Conservation (phyloP, 2,888 invertebrate species). For the Cheilosia vernalis region DNA sequence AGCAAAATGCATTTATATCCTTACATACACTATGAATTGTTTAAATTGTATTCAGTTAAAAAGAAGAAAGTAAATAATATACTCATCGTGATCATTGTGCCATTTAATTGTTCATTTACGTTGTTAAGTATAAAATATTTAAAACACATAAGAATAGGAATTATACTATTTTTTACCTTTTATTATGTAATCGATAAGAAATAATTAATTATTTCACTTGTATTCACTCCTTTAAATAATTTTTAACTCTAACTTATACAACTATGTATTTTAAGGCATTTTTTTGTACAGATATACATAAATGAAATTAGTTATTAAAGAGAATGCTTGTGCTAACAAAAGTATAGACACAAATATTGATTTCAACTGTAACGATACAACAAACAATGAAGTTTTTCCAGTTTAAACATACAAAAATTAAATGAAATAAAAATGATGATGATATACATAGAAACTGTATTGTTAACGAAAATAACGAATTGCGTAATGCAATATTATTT, state of each 20-base stretch:
- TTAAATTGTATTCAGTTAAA: neutral
- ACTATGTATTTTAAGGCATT: constrained; percentile 61
- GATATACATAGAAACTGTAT: neutral
- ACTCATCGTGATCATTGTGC: constrained; percentile 73
- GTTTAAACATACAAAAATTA: constrained; percentile 29
- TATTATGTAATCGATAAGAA: constrained; percentile 56
- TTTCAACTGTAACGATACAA: constrained; percentile 57
- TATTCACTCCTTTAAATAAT: constrained; percentile 48
- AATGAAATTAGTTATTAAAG: constrained; percentile 25
- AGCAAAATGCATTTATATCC: neutral
- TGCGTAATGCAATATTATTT: constrained; percentile 19
- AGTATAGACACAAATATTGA: constrained; percentile 48
- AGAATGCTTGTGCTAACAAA: constrained; percentile 65
- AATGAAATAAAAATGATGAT: constrained; percentile 1
- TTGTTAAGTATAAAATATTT: constrained; percentile 27
- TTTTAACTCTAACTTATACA: constrained; percentile 61
- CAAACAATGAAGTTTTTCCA: constrained; percentile 56
- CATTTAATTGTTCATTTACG: constrained; percentile 71
- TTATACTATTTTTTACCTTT: constrained; percentile 44
- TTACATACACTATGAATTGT: neutral
- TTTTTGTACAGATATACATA: constrained; percentile 76
- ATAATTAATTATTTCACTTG: constrained; percentile 27
- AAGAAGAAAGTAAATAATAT: neutral
- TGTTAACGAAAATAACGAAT: constrained; percentile 41
- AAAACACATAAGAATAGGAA: constrained; percentile 20